A percentile compares a stretch with the other conserved stretches of the same genome.
These are phyloP conservation scores for Leucopsar rothschildi DNA, from an alignment of 2,113 vertebrate species.

Conservation along the genomic window DNA sequence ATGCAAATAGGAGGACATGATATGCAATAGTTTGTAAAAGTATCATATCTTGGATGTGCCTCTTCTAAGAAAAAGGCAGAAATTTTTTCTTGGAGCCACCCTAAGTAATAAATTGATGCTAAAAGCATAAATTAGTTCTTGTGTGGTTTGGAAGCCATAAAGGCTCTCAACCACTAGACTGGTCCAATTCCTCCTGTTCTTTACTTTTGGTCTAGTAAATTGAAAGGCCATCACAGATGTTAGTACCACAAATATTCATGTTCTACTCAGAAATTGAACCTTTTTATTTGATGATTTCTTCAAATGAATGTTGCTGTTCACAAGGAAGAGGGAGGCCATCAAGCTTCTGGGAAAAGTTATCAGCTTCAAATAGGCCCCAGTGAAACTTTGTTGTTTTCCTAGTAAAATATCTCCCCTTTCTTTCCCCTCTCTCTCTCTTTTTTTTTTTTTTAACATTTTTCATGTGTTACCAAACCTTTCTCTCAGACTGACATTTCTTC, in stretches of 20 bases:
- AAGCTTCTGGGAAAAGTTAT: background rate
- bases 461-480: background rate
- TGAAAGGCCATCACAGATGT: conserved; percentile 40
- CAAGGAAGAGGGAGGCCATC: background rate
- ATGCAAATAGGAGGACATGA: background rate
- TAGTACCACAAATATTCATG: conserved; percentile 30
- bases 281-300: conserved; percentile 14
- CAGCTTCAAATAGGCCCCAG: background rate
- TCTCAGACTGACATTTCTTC: background rate
- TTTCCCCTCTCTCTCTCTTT: rapidly evolving
- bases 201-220: conserved; percentile 20
- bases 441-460: background rate
- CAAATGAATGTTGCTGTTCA: background rate
- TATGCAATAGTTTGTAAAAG: background rate
- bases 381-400: background rate
- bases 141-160: conserved; percentile 44
- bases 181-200: conserved; percentile 8
- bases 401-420: background rate
- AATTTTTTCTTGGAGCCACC: background rate
- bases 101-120: conserved; percentile 6
- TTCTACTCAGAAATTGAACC: background rate
- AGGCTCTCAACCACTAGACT: conserved; percentile 4
- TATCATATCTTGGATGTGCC: background rate
- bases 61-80: background rate
- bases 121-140: conserved; percentile 7